phyloP scores from a whole-genome alignment of 37 sponge, comb jelly and placozoan genomes.

The Haliclona indistincta region DNA sequence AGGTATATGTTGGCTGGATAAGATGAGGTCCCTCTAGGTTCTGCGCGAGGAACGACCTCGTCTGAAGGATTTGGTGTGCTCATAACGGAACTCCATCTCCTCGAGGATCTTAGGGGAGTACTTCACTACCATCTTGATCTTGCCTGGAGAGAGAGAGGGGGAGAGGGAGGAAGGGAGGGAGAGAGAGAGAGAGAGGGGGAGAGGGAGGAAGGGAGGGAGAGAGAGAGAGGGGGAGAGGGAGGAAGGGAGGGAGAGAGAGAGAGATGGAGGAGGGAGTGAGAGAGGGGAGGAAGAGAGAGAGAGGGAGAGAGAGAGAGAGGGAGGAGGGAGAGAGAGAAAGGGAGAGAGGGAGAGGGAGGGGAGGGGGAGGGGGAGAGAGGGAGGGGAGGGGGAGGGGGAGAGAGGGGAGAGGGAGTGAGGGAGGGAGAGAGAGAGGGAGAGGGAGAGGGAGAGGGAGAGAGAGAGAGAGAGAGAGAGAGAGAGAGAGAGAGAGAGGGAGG shows the following conservation, averaged over 20 bases:
- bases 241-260: background rate
- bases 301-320: background rate
- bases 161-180: background rate
- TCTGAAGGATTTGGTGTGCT: conserved; percentile 79
- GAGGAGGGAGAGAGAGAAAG: no score
- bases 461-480: no score
- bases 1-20: no score
- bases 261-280: background rate
- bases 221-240: background rate
- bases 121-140: conserved; percentile 75
- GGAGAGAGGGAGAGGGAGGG: conserved; percentile 2
- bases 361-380: background rate
- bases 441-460: no score
- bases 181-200: no score
- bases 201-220: no score
- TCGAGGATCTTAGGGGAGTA: conserved; percentile 91
- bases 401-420: no score
- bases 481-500: no score
- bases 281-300: background rate
- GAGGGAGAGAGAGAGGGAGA: no score
- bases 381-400: no score
- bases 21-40: no score
- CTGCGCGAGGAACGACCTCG: conserved; percentile 19
- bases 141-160: conserved; percentile 37
- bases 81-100: conserved; percentile 92